phyloP scores from a whole-genome alignment of 23 tunicate species.

The Clavelina lepadiformis region DNA sequence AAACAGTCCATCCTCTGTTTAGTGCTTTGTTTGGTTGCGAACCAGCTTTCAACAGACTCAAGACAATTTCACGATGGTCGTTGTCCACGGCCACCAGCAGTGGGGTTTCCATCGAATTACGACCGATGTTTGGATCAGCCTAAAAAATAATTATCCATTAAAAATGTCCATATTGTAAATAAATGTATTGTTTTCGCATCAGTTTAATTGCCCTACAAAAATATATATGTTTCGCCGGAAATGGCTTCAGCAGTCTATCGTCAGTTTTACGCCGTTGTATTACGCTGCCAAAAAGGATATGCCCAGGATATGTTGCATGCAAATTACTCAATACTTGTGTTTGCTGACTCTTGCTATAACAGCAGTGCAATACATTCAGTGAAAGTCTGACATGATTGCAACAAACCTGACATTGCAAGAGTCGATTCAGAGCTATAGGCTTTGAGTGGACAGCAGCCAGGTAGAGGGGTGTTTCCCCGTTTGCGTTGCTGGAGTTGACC shows the following conservation, averaged over 20 bases:
- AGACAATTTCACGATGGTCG: slow-evolving; percentile 41
- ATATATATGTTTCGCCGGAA: too few relatives aligned
- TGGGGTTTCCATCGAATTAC: slow-evolving; percentile 59
- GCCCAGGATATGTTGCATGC: too few relatives aligned
- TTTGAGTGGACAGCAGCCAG: slow-evolving; percentile 63
- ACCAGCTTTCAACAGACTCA: slow-evolving; percentile 49
- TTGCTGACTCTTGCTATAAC: too few relatives aligned
- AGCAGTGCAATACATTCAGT: too few relatives aligned
- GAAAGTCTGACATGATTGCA: too few relatives aligned
- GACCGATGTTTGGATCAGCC: slow-evolving; percentile 71
- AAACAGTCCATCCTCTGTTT: slow-evolving; percentile 83
- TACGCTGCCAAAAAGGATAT: too few relatives aligned
- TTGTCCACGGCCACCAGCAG: slow-evolving; percentile 70
- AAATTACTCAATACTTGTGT: too few relatives aligned
- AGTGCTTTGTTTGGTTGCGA: slow-evolving; percentile 56
- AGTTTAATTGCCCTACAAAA: too few relatives aligned
- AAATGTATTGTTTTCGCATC: not conserved
- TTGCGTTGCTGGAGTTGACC: slow-evolving; percentile 46
- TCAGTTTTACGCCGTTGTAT: too few relatives aligned
- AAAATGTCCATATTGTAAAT: not conserved
- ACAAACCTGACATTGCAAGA: slow-evolving; percentile 24
- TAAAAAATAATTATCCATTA: not conserved
- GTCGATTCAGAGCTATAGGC: slow-evolving; percentile 41
- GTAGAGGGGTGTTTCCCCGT: slow-evolving; percentile 76
- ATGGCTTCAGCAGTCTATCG: too few relatives aligned